These are phyloP conservation scores for Grantiella picta DNA, from an alignment of 2,113 vertebrate genomes.

Conservation along the genomic window DNA sequence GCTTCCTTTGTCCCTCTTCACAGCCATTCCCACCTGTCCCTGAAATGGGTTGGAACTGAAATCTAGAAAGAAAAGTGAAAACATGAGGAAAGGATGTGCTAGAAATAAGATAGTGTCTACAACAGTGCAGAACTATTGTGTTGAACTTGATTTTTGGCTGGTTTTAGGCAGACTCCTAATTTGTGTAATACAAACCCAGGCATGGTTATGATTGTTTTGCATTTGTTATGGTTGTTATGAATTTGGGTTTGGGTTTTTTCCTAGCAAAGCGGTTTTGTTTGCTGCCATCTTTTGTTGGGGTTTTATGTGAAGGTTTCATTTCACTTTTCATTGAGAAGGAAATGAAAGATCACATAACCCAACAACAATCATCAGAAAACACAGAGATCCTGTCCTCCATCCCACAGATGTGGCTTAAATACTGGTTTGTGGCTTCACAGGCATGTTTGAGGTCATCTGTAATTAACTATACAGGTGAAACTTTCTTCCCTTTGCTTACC, in stretches of 20 bases:
- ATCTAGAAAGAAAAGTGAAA: not conserved
- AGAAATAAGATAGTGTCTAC: not conserved
- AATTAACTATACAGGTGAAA: not conserved
- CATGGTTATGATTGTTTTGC: not conserved
- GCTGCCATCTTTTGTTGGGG: not conserved
- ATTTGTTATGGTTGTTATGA: not conserved
- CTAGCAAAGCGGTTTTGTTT: not conserved
- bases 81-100: not conserved
- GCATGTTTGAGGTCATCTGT: not conserved
- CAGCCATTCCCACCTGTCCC: not conserved
- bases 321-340: not conserved
- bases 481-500: not conserved
- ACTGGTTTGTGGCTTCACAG: not conserved
- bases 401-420: not conserved
- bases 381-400: not conserved
- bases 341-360: not conserved
- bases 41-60: not conserved
- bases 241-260: not conserved
- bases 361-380: not conserved
- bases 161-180: not conserved
- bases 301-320: not conserved
- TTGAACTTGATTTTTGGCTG: not conserved
- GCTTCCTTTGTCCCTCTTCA: not conserved
- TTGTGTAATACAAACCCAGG: not conserved
- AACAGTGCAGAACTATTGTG: not conserved